Base-by-base conservation (phyloP, 2,888 invertebrate species). In the Odontomyia ornata region DNA sequence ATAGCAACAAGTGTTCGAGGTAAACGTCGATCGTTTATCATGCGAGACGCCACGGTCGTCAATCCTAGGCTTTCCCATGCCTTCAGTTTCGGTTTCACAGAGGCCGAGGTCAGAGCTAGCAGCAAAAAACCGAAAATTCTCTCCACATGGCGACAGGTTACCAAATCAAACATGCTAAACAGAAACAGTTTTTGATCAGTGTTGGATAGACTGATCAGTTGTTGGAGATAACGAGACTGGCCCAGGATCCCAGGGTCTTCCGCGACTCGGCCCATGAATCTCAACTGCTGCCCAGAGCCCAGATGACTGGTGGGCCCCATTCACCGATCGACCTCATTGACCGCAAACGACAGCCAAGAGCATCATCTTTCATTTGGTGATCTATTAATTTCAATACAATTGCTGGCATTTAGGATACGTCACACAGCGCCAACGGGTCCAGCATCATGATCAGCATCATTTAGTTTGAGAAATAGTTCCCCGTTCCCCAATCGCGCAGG, bases 341-440 rank as follows among this genome's bases (percentile, higher is more conserved):
- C 67, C 67, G 46, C 46, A 60, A 76, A 56, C 64, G 76, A 76
- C 76, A 69, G 69, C 43, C 69, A 57, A 67, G 67, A 76, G 67
- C 76, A 76, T 76, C 76, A 76, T 76, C 76, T 69, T 76, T 76
- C 69, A 76, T 76, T 76, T 69, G 76, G 76, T 76, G 76, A 76
- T 76, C 76, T 76, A 76, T 76, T 76, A 69, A 76, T 76, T 69
- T 76, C 46, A 56, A n/a, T 65, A 67, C 60, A 57, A 73, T 43
- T 30, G 60, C 36, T 73, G 73, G 73, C 73, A 73, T 73, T 36
- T 73, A 28, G 9, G 73, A 23, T 73, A 27, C 27, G 52, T 57
- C 57, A 73, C 57, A 21, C 36, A 28, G 56, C 73, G 56, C 57
- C 72, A 52, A 46, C 21, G 30, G 28, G 11, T 15, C 30, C 28